Base-by-base conservation (phyloP, 2,113 vertebrate species). In the Nyctibius bracteatus region DNA sequence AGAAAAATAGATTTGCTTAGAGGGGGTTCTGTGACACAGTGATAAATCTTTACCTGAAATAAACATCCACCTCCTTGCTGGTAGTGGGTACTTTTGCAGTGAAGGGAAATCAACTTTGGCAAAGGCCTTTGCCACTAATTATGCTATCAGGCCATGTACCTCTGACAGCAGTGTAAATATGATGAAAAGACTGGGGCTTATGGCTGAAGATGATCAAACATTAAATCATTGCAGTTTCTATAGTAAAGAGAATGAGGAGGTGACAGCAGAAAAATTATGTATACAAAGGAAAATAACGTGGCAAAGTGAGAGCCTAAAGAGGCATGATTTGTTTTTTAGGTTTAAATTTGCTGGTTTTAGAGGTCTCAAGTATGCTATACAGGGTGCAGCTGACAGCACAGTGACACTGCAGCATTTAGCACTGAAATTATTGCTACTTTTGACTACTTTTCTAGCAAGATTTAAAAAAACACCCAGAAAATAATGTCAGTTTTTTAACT, bases 41-140 rank as follows among this genome's bases (percentile, higher is more conserved):
- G 73, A 75, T 93, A 93, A 87, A 91, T 82, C 90, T 81, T 57
- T 41, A 84, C 47, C 81, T 75, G 90, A 93, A 87, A 59, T 82
- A 85, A 96, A 35, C 52, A 55, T 91, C 79, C 77, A 71, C 55
- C 31, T 89, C 68, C 73, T 92, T 90, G 27, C 37, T 85, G 43
- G 30, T 63, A 94, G 61, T n/a, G 57, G 73, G 39, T 58, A 30
- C 25, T 71, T 82, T 20, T 85, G 39, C 57, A 75, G 55, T 74
- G 78, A 91, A 78, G 35, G 30, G 21, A 93, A 79, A 63, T 71
- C 35, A 81, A 51, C 55, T 95, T 58, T 59, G 78, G 44, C 13
- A 86, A 37, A 72, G 37, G 47, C 43, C n/a, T 74, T 51, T 85
- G 57, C 27, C 61, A 51, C 30, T 81, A 84, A 70, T 75, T 74